Evolutionary conservation across 2,113 vertebrate species (phyloP).

Genomic region (Globicephala melas): DNA sequence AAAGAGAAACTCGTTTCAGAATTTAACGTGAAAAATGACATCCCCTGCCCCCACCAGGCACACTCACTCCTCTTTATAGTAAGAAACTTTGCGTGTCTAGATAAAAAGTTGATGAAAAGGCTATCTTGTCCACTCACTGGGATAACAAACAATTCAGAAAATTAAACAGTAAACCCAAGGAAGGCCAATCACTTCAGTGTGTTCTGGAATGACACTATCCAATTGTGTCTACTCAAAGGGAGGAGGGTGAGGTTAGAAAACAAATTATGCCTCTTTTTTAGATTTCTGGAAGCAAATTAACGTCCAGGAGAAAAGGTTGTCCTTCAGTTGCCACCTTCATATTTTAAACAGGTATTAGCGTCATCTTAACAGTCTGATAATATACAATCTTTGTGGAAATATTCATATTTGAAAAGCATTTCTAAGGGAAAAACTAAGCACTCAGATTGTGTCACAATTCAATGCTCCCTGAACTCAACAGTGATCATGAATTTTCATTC

Average conservation of each 20-base stretch:
- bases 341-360: not conserved
- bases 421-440: not conserved
- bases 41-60: not conserved
- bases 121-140: not conserved
- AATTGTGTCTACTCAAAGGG: not conserved
- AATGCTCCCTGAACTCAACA: not conserved
- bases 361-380: not conserved
- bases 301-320: not conserved
- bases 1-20: not conserved
- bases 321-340: not conserved
- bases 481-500: not conserved
- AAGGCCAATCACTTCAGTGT: not conserved
- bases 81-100: not conserved
- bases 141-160: conserved; percentile 4
- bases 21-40: not conserved
- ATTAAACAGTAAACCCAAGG: not conserved
- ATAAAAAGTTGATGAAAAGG: not conserved
- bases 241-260: not conserved
- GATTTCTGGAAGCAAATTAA: conserved; percentile 3
- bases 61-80: not conserved
- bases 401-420: not conserved
- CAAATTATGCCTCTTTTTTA: not conserved
- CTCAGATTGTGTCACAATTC: not conserved
- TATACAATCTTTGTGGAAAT: not conserved
- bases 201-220: not conserved